A percentile compares a stretch with the other conserved stretches of the same genome.
Evolutionary conservation across 2,113 vertebrate genomes (phyloP).

Genomic region (Sciurus niger): DNA sequence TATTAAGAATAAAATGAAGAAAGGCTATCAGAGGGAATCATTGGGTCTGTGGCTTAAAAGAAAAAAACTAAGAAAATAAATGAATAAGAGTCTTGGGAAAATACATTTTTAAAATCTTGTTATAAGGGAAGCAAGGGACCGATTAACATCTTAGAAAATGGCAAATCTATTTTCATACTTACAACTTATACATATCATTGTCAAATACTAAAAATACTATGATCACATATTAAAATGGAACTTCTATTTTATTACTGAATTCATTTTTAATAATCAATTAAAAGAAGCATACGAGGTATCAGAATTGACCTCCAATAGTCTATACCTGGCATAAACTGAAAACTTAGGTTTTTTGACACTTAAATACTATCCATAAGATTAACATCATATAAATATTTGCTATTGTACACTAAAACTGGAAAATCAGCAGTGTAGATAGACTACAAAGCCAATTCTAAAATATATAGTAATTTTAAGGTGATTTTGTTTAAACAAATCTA

Average conservation of each 20-base stretch:
- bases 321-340: neutral
- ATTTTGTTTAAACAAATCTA: slow-evolving; percentile 39
- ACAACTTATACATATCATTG: neutral
- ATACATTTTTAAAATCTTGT: slow-evolving; percentile 40
- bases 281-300: neutral
- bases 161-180: slow-evolving; percentile 45
- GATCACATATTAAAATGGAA: neutral
- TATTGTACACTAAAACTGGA: neutral
- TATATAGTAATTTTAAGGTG: slow-evolving; percentile 25
- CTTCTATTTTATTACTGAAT: neutral
- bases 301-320: neutral
- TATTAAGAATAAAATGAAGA: slow-evolving; percentile 87
- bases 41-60: slow-evolving; percentile 72
- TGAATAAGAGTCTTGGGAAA: neutral
- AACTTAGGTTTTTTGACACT: slow-evolving; percentile 12
- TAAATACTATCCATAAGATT: neutral
- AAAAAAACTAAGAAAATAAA: slow-evolving; percentile 67
- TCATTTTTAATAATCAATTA: slow-evolving; percentile 6
- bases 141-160: slow-evolving; percentile 14
- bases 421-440: neutral
- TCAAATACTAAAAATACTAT: neutral
- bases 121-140: neutral
- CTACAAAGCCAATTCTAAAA: neutral
- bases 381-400: slow-evolving; percentile 17
- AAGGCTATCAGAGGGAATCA: slow-evolving; percentile 83